These are phyloP conservation scores for Drosophila obscura DNA, from an alignment of 1,140 invertebrate species.

Conservation along the genomic window DNA sequence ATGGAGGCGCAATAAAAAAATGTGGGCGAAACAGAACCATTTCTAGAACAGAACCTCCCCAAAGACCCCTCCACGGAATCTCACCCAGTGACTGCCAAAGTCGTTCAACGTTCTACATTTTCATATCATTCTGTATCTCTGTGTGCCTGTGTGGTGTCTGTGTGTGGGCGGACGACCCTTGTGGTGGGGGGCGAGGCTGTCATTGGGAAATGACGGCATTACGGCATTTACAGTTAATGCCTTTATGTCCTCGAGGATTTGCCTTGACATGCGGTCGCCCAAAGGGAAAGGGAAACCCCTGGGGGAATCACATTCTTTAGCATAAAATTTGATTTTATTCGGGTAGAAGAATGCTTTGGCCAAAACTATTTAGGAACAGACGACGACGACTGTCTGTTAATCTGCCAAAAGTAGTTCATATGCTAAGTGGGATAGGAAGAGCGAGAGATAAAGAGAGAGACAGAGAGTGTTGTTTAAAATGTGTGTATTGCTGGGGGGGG, in stretches of 20 bases:
- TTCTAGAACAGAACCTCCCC: constrained; percentile 31
- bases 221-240: constrained; percentile 80
- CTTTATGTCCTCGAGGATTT: constrained; percentile 74
- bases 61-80: constrained; percentile 14
- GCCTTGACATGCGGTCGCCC: constrained; percentile 35
- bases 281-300: not conserved
- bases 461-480: not conserved
- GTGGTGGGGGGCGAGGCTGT: constrained; percentile 28
- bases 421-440: not conserved
- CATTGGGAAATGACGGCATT: constrained; percentile 79
- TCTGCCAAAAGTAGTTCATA: constrained; percentile 40
- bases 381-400: constrained; percentile 17
- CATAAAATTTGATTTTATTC: constrained; percentile 78
- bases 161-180: constrained; percentile 12
- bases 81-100: constrained; percentile 13
- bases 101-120: constrained; percentile 46
- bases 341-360: constrained; percentile 31
- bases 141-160: constrained; percentile 11
- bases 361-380: constrained; percentile 26
- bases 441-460: no score
- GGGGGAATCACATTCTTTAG: constrained; percentile 59
- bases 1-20: constrained; percentile 68
- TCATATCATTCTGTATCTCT: constrained; percentile 32
- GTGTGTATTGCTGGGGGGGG: no score
- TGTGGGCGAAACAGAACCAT: constrained; percentile 43